Evolutionary conservation across 2,797 vertebrate species (phyloP).

Genomic region (Pantherophis alleghaniensis): DNA sequence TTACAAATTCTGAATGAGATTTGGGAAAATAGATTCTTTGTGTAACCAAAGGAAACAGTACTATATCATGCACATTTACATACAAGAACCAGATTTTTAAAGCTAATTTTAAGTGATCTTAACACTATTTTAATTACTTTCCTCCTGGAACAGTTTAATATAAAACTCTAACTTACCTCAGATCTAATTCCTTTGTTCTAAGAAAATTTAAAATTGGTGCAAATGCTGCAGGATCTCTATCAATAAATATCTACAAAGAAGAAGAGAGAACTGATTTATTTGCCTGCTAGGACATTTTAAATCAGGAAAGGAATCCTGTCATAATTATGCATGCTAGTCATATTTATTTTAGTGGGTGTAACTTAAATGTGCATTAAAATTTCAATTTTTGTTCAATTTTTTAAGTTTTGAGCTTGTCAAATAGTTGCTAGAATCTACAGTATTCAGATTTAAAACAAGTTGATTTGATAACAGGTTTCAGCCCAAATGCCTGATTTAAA

Average conservation of each 20-base stretch:
- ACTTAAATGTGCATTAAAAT: not conserved
- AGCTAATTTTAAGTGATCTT: not conserved
- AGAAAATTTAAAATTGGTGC: constrained; percentile 99
- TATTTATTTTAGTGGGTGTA: not conserved
- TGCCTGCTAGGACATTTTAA: constrained; percentile 16
- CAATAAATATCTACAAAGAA: constrained; percentile 94
- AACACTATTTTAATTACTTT: not conserved
- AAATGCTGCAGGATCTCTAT: constrained; percentile 96
- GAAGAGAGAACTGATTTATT: constrained; percentile 16
- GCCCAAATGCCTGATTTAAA: not conserved
- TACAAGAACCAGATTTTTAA: not conserved
- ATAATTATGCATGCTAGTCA: not conserved
- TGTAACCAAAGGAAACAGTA: not conserved
- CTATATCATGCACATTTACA: not conserved
- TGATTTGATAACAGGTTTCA: not conserved
- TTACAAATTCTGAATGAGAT: not conserved
- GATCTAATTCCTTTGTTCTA: constrained; percentile 95
- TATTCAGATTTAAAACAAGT: not conserved
- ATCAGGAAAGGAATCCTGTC: not conserved
- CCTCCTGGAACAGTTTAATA: not conserved
- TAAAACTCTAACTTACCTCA: constrained; percentile 79
- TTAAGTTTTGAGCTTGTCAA: not conserved
- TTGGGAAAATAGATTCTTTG: not conserved
- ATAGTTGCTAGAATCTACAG: not conserved
- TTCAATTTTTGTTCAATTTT: not conserved